Conservation (phyloP, 2,888 invertebrate species). For the Himalopsyche japonica region DNA sequence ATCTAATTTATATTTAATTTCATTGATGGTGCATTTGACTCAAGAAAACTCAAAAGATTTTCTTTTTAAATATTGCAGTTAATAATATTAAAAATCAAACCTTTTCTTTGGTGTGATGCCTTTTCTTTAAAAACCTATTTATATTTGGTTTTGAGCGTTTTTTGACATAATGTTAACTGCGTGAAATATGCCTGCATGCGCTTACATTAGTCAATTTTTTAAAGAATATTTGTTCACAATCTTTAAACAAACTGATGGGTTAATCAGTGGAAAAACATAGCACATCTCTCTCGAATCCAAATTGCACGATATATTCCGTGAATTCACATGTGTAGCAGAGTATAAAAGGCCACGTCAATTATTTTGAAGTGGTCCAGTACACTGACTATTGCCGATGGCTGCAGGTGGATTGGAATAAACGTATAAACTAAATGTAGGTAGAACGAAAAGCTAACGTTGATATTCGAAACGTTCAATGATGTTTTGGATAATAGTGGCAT, state of each 20-base stretch:
- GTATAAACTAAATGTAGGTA: background rate
- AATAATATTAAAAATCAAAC: no score
- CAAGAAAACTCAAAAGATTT: no score
- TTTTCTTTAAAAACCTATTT: no score
- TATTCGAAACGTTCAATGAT: slow-evolving; percentile 7
- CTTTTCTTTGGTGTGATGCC: no score
- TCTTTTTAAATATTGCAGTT: no score
- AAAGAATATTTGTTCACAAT: no score
- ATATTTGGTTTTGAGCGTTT: no score
- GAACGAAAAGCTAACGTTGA: background rate
- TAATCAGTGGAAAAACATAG: background rate
- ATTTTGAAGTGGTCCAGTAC: slow-evolving; percentile 20
- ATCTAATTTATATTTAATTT: background rate
- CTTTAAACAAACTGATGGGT: no score
- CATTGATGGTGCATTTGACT: no score
- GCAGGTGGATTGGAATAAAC: slow-evolving; percentile 24
- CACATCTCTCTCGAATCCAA: background rate
- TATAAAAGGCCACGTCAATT: slow-evolving; percentile 26
- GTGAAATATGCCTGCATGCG: no score
- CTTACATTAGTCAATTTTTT: no score
- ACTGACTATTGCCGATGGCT: slow-evolving; percentile 1
- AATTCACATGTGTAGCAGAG: background rate
- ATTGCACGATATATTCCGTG: background rate
- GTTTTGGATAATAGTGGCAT: slow-evolving; percentile 3
- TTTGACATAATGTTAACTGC: no score